These are phyloP conservation scores for Liodrosophila aerea DNA, from an alignment of 2,888 invertebrate species.

Conservation along the genomic window DNA sequence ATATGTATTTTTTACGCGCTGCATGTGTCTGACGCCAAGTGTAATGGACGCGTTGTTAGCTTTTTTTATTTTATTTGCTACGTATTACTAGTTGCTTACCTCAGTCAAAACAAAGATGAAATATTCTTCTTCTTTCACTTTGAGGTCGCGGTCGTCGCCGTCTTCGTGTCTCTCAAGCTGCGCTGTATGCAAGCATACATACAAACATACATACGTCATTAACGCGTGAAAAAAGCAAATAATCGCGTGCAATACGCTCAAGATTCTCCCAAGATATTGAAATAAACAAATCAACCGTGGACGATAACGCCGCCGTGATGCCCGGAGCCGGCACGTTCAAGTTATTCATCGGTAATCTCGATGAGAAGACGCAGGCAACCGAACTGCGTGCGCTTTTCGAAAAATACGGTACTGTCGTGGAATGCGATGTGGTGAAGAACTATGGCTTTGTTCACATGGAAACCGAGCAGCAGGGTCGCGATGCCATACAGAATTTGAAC, in stretches of 20 bases:
- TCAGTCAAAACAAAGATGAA: conserved; percentile 39
- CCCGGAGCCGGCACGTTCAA: conserved; percentile 97
- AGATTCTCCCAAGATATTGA: conserved; percentile 47
- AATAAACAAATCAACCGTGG: conserved; percentile 68
- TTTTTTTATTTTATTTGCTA: conserved; percentile 28
- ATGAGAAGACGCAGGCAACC: conserved; percentile 94
- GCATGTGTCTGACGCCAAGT: conserved; percentile 36
- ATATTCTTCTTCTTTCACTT: conserved; percentile 53
- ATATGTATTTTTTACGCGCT: conserved; percentile 49
- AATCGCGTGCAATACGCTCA: conserved; percentile 37
- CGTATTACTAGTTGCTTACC: conserved; percentile 29
- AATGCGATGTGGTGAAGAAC: conserved; percentile 99
- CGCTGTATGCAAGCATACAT: too few species aligned
- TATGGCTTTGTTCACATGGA: conserved; percentile 99
- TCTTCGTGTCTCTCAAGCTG: conserved; percentile 38
- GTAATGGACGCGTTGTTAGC: conserved; percentile 42
- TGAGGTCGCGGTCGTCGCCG: conserved; percentile 64
- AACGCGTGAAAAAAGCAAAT: conserved; percentile 37
- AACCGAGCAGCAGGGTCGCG: conserved; percentile 94
- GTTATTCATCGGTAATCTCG: conserved; percentile 98
- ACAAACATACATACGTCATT: conserved; percentile 15
- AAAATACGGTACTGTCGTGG: conserved; percentile 98
- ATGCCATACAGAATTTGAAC: conserved; percentile 95
- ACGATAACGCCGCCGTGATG: conserved; percentile 84
- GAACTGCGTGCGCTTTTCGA: conserved; percentile 96